Evolutionary conservation across 2,113 vertebrate species (phyloP).

Genomic region (Leucopsar rothschildi): DNA sequence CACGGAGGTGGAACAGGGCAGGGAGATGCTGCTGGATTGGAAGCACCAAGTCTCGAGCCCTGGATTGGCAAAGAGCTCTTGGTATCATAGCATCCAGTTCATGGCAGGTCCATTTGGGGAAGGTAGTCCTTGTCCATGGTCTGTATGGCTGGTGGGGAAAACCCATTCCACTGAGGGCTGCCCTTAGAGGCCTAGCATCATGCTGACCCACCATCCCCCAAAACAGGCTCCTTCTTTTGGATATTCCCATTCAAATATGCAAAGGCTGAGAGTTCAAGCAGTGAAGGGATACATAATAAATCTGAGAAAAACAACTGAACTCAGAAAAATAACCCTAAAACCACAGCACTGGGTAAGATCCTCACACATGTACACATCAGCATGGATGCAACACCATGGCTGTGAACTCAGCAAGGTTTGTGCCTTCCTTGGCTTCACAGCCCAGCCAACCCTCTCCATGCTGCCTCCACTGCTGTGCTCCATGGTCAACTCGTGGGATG

Average conservation of each 20-base stretch:
- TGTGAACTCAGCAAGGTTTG: neutral
- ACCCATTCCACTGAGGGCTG: neutral
- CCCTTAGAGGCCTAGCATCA: neutral
- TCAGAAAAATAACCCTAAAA: neutral
- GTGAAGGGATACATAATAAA: neutral
- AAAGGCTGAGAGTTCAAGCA: neutral
- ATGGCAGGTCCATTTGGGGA: accelerated
- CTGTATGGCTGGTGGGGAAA: neutral
- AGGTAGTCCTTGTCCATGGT: neutral
- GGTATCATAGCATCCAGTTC: accelerated
- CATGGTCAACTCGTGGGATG: accelerated
- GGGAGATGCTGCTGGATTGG: neutral
- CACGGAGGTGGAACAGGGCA: neutral
- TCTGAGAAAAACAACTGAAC: neutral
- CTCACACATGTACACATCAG: accelerated
- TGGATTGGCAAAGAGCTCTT: neutral
- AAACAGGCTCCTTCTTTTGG: neutral
- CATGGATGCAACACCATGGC: neutral
- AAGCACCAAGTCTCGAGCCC: accelerated
- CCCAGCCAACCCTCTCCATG: neutral
- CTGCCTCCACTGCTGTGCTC: neutral
- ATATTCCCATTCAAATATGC: neutral
- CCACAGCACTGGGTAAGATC: neutral
- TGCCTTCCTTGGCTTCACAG: neutral
- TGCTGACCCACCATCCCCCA: neutral